Evolutionary conservation across 2,113 vertebrate species (phyloP), one percentile per base, ranked within the genome.

Genomic region (Eurypyga helias): DNA sequence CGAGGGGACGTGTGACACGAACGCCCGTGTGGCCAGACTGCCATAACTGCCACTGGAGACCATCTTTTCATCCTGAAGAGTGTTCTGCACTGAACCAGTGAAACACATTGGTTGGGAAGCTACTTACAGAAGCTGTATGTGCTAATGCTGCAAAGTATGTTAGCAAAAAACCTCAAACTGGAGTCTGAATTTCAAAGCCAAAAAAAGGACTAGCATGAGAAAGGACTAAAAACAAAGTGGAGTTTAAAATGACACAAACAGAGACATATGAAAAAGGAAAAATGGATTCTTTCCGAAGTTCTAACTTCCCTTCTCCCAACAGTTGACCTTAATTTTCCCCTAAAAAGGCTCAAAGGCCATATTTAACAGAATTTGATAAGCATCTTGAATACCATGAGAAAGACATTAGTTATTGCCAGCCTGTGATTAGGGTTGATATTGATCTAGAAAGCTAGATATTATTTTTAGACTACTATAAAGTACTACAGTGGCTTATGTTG

Each of bases 391-490:
- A 93, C 62, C n/a, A 83, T 24, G 41, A 97, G 64, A 67, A 95
- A 79, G 75, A 92, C 25, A 2, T 69, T 81, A 93, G 80, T 91
- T 90, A 95, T 70, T 96, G 45, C 72, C 51, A 94, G 11, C 5
- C 79, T 36, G 64, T 95, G 95, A 96, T 82, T 96, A 71, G 31
- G 25, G 52, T 69, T 95, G 95, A 83, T 95, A 97, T 57, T 70
- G 41, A 97, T 95, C 78, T 92, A 88, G 66, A 92, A 94, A 97
- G 82, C 60, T 85, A 79, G 31, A 29, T 12, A 66, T 90, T 46
- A 93, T 90, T 69, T 80, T 88, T 84, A 95, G 70, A 78, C 36
- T 52, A 48, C 34, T 77, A 80, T 41, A 72, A 92, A 86, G 83
- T 83, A 41, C 29, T 93, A 61, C 17, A 58, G 75, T 86, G 64